Conservation (phyloP, 2,888 invertebrate genomes). For the Macrophya alboannulata region DNA sequence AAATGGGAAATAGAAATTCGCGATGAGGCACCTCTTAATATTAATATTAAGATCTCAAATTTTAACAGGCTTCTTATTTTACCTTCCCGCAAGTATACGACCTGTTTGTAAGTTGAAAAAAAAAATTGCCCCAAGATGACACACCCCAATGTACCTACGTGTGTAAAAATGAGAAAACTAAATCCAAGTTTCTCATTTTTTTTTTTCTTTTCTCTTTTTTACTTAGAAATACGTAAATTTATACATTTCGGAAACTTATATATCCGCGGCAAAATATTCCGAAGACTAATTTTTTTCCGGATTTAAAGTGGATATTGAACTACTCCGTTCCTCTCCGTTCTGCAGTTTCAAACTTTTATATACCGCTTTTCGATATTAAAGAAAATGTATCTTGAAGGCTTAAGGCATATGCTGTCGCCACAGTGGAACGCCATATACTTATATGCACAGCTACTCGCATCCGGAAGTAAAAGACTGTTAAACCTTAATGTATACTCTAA, state of each 20-base stretch:
- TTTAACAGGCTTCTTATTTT: too few relatives aligned
- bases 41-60: too few relatives aligned
- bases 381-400: background rate
- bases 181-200: too few relatives aligned
- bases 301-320: background rate
- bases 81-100: too few relatives aligned
- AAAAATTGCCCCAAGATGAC: too few relatives aligned
- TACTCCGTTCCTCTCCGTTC: background rate
- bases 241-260: background rate
- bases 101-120: too few relatives aligned
- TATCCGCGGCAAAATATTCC: background rate
- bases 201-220: background rate
- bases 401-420: background rate
- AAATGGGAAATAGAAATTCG: too few relatives aligned
- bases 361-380: background rate
- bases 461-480: background rate
- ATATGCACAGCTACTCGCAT: background rate
- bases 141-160: too few relatives aligned
- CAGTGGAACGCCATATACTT: background rate
- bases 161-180: too few relatives aligned
- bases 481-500: background rate
- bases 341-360: conserved; percentile 11
- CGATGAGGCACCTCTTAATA: too few relatives aligned
- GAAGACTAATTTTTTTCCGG: background rate
- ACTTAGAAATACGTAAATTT: background rate